Evolutionary conservation across 2,888 invertebrate species (phyloP).

Genomic region (Brachynemurus nebulosus): DNA sequence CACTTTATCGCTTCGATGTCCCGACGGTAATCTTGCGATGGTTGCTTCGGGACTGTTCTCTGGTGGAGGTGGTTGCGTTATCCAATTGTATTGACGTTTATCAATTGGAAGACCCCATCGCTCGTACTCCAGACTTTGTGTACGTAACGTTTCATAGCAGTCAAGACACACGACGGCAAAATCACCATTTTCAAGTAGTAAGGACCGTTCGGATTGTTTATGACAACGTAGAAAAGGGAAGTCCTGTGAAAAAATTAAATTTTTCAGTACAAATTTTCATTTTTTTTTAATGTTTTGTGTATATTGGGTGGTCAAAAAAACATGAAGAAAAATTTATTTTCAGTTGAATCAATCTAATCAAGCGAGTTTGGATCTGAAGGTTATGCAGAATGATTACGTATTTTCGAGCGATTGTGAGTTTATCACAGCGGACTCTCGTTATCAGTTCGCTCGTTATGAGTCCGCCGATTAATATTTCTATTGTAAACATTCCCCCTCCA

Average conservation of each 20-base stretch:
- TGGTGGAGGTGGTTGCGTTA: slow-evolving; percentile 82
- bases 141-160: slow-evolving; percentile 82
- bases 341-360: not conserved
- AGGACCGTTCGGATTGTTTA: slow-evolving; percentile 69
- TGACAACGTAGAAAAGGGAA: slow-evolving; percentile 77
- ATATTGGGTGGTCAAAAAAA: not conserved
- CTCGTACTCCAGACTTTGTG: slow-evolving; percentile 81
- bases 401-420: too few species aligned
- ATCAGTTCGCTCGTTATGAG: too few species aligned
- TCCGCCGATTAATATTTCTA: too few species aligned
- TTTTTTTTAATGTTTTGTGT: not conserved
- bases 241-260: slow-evolving; percentile 42
- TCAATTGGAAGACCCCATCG: slow-evolving; percentile 81
- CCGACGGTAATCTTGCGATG: slow-evolving; percentile 70
- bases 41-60: slow-evolving; percentile 79
- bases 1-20: slow-evolving; percentile 70
- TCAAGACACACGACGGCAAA: slow-evolving; percentile 85
- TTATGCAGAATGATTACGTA: too few species aligned
- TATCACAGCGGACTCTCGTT: too few species aligned
- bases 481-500: too few species aligned
- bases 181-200: slow-evolving; percentile 77
- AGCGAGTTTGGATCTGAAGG: too few species aligned
- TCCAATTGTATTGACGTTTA: slow-evolving; percentile 88
- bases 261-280: slow-evolving; percentile 12
- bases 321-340: not conserved